Percentiles rank a stretch among this genome's conserved stretches.
Evolutionary conservation across 2,888 invertebrate species (phyloP).

Genomic region (Himalopsyche anomala): DNA sequence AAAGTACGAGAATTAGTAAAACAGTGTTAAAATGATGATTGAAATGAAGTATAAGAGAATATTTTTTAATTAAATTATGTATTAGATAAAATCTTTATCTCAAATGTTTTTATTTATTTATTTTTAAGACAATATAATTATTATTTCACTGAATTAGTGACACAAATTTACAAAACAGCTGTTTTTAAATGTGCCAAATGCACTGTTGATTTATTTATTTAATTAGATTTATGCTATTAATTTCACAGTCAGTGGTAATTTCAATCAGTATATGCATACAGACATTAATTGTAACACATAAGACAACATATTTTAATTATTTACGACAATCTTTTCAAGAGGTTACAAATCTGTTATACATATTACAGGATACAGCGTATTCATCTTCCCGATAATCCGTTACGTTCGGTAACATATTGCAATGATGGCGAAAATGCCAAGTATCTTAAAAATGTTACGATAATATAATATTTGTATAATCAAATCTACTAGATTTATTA

Average conservation of each 20-base stretch:
- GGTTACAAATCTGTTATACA: not conserved
- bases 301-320: not conserved
- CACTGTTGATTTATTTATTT: conserved; percentile 1
- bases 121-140: conserved; percentile 32
- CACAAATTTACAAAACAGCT: not conserved
- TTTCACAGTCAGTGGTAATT: conserved; percentile 33
- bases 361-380: not conserved
- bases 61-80: too few relatives aligned
- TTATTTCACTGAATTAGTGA: conserved; percentile 12
- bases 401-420: conserved; percentile 32
- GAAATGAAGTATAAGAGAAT: too few relatives aligned
- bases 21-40: too few relatives aligned
- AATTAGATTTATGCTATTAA: conserved; percentile 10
- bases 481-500: conserved; percentile 44
- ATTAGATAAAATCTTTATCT: not conserved
- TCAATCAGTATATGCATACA: conserved; percentile 23
- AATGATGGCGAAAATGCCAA: conserved; percentile 14
- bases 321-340: not conserved
- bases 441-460: conserved; percentile 10
- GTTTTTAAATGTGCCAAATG: conserved; percentile 2
- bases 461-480: conserved; percentile 40
- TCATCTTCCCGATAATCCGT: not conserved
- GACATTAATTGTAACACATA: conserved; percentile 26
- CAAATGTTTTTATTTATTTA: conserved; percentile 13
- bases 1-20: too few relatives aligned